Evolutionary conservation across 2,113 vertebrate species (phyloP).

Genomic region (Passer montanus): DNA sequence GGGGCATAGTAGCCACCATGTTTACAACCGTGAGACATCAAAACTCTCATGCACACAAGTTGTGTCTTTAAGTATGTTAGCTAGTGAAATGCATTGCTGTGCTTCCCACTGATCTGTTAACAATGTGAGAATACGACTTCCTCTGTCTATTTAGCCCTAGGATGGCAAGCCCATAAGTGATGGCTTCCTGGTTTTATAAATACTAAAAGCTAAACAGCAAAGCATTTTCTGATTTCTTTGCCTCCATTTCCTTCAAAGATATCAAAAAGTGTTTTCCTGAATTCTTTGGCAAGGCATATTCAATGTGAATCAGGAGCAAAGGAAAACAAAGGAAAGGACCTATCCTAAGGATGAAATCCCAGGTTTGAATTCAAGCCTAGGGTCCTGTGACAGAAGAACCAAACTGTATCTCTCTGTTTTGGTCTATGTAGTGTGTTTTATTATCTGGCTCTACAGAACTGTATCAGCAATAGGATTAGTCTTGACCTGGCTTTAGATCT

Average conservation of each 20-base stretch:
- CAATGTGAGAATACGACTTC: background rate
- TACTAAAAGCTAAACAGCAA: slow-evolving; percentile 15
- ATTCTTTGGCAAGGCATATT: background rate
- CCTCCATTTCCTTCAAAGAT: slow-evolving; percentile 43
- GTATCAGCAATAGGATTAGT: background rate
- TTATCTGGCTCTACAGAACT: background rate
- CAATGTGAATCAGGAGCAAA: background rate
- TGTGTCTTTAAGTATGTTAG: background rate
- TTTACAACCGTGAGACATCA: background rate
- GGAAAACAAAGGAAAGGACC: background rate
- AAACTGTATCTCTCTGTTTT: background rate
- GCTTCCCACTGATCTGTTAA: background rate
- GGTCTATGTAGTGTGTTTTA: background rate
- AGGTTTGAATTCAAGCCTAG: background rate
- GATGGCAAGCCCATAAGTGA: background rate
- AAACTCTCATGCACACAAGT: background rate
- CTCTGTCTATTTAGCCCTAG: slow-evolving; percentile 32
- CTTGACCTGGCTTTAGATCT: background rate
- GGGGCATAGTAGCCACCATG: background rate
- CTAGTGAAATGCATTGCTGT: background rate
- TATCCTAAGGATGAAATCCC: background rate
- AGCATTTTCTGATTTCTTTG: slow-evolving; percentile 45
- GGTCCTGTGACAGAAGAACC: background rate
- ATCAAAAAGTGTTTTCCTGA: slow-evolving; percentile 31
- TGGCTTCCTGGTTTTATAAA: slow-evolving; percentile 59